Evolutionary conservation across 2,797 vertebrate species (phyloP).

Genomic region (Sebastes jordani): DNA sequence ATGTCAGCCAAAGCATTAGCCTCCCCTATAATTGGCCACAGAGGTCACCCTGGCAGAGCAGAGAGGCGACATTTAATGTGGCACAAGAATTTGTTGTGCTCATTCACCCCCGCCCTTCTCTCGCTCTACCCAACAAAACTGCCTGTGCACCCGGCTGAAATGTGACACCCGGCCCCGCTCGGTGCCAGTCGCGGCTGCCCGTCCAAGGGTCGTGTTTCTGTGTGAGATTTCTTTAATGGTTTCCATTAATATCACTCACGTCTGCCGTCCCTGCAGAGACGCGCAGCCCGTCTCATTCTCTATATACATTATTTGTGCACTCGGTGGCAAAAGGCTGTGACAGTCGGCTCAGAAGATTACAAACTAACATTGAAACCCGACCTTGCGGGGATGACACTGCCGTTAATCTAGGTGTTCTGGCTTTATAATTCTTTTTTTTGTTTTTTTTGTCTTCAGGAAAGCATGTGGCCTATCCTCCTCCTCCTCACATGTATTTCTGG

Average conservation of each 20-base stretch:
- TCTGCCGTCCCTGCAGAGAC: slow-evolving; percentile 28
- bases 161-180: slow-evolving; percentile 23
- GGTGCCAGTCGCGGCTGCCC: slow-evolving; percentile 27
- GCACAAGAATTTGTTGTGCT: slow-evolving; percentile 65
- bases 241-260: slow-evolving; percentile 72
- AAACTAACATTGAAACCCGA: slow-evolving; percentile 48
- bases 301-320: slow-evolving; percentile 61
- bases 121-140: slow-evolving; percentile 10
- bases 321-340: slow-evolving; percentile 42
- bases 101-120: slow-evolving; percentile 3
- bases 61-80: slow-evolving; percentile 62
- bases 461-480: not conserved
- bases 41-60: slow-evolving; percentile 72
- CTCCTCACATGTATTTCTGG: slow-evolving; percentile 9
- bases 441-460: not conserved
- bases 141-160: slow-evolving; percentile 41
- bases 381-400: slow-evolving; percentile 53
- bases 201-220: slow-evolving; percentile 36
- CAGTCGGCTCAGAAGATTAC: slow-evolving; percentile 42
- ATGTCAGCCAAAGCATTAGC: slow-evolving; percentile 73
- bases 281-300: slow-evolving; percentile 5
- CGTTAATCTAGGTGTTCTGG: slow-evolving; percentile 43
- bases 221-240: slow-evolving; percentile 58
- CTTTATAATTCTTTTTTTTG: not conserved
- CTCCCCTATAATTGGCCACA: slow-evolving; percentile 74